These are phyloP conservation scores for Tragelaphus imberbis DNA, from an alignment of 2,113 vertebrate genomes.

Conservation along the genomic window DNA sequence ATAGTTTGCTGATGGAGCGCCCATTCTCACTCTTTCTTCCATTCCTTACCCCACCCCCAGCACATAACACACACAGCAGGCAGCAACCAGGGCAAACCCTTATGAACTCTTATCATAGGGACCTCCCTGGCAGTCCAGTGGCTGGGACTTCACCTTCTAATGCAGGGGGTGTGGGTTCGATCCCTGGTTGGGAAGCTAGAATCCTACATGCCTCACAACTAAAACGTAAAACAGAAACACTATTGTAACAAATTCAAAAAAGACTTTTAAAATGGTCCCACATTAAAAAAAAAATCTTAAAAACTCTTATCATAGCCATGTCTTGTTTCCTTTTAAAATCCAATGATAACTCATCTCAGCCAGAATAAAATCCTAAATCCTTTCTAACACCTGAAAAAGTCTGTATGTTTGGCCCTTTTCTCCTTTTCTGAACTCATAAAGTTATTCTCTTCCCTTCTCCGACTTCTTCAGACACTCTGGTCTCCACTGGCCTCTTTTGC, in stretches of 20 bases:
- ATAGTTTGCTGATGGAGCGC: not conserved
- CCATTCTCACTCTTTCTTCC: not conserved
- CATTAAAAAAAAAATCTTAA: not conserved
- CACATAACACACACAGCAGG: no score
- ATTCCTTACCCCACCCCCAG: no score
- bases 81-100: not conserved
- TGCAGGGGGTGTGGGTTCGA: not conserved
- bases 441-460: rapidly evolving
- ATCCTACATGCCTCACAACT: not conserved
- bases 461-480: not conserved
- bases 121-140: rapidly evolving
- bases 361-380: not conserved
- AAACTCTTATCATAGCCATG: rapidly evolving
- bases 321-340: not conserved
- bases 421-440: not conserved
- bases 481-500: not conserved
- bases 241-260: not conserved
- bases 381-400: not conserved
- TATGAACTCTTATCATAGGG: not conserved
- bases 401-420: not conserved
- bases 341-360: not conserved
- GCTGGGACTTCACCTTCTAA: not conserved
- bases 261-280: not conserved
- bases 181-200: not conserved
- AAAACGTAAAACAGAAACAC: not conserved